A percentile compares a stretch with the other conserved stretches of the same genome.
Conservation (phyloP, 2,888 invertebrate genomes). For the Dichetophora obliterata region DNA sequence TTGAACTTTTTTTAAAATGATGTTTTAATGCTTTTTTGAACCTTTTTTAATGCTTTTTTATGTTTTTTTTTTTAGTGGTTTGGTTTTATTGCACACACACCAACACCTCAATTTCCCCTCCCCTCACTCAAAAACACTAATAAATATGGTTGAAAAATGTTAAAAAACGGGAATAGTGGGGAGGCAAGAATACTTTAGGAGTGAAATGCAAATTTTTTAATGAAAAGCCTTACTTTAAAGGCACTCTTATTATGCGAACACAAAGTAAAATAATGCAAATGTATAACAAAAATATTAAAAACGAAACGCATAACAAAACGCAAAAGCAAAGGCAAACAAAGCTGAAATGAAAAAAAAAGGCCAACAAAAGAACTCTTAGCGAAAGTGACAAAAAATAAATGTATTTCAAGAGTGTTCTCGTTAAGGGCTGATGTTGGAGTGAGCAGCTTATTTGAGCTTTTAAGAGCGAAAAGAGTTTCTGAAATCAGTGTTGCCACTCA, state of each 20-base stretch:
- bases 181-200: background rate
- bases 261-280: constrained; percentile 30
- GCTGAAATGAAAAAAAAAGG: background rate
- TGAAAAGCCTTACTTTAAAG: constrained; percentile 22
- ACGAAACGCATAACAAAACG: constrained; percentile 9
- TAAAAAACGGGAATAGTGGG: background rate
- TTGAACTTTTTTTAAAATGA: too few species aligned
- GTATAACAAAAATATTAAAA: constrained; percentile 2
- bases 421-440: background rate
- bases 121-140: background rate
- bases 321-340: constrained; percentile 10
- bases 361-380: background rate
- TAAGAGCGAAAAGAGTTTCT: too few species aligned
- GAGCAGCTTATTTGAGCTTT: background rate
- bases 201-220: constrained; percentile 30
- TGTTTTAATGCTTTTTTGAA: background rate
- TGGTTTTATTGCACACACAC: background rate
- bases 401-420: background rate
- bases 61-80: background rate
- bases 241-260: constrained; percentile 14
- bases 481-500: too few species aligned
- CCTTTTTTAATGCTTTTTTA: background rate
- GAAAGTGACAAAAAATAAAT: constrained; percentile 13
- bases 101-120: background rate
- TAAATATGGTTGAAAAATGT: constrained; percentile 13